phyloP scores from a whole-genome alignment of 2,113 vertebrate species.

The Tetrao urogallus region DNA sequence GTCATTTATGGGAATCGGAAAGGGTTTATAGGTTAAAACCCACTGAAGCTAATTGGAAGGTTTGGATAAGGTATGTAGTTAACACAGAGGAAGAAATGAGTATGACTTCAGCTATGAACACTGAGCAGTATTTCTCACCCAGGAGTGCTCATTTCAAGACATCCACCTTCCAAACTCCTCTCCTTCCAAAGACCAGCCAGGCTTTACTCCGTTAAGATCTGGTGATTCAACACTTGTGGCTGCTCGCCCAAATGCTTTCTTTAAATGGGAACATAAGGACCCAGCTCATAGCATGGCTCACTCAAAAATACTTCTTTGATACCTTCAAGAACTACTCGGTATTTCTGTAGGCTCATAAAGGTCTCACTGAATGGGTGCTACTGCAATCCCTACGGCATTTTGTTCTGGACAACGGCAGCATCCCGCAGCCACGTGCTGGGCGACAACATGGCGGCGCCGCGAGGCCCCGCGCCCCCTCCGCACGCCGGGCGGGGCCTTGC shows the following conservation, averaged over 20 bases:
- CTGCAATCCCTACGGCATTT: background rate
- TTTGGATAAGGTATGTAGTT: accelerated
- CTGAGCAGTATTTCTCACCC: background rate
- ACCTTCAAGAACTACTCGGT: background rate
- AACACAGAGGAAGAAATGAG: accelerated
- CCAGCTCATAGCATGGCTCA: background rate
- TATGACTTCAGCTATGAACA: background rate
- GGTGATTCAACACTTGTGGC: background rate
- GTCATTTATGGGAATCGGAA: background rate
- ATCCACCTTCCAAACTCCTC: background rate
- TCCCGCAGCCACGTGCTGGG: too few species aligned
- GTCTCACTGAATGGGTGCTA: background rate
- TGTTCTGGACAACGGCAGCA: too few species aligned
- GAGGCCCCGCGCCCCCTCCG: too few species aligned
- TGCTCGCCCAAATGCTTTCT: background rate
- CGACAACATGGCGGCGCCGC: background rate
- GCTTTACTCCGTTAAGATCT: background rate
- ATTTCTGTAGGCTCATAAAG: background rate
- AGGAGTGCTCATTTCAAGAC: background rate
- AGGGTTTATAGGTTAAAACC: background rate
- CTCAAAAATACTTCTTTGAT: background rate
- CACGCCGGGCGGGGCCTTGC: background rate
- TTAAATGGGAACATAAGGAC: background rate
- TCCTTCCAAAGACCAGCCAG: background rate
- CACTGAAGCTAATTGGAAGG: background rate